Evolutionary conservation across 2,797 vertebrate species (phyloP), one percentile per base, ranked within the genome.

Genomic region (Ciconia nigra): DNA sequence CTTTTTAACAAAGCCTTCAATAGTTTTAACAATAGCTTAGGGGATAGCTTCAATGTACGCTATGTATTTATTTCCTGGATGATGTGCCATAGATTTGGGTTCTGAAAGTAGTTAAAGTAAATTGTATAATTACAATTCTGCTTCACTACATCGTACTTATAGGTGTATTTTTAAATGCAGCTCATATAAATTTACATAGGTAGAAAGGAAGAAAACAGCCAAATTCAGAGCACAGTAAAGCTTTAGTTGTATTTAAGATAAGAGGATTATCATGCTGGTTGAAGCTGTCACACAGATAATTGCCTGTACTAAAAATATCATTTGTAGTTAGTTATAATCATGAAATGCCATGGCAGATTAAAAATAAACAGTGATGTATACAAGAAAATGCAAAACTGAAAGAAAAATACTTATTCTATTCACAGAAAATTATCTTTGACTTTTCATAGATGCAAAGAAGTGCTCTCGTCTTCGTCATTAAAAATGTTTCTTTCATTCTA

Each of bases 221-320:
- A 78, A 87, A 73, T 93, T 83, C 63, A 80, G 70, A 79, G 55
- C 66, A 88, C 20, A 70, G 55, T 52, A 88, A 95, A 90, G 54
- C 46, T 72, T 89, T 47, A 94, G 67, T 39, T 89, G 25, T 71
- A 72, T 87, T 87, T 94, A 85, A 90, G 42, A 81, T 72, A 95
- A 94, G 54, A 83, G 49, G 78, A 96, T 90, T 95, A 92, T 83
- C 76, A 46, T 33, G 21, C 46, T 90, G 21, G 59, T 52, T 91
- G 84, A 93, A 93, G 84, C 72, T 94, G 86, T 87, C 94, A 93
- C 63, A 83, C 15, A 87, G 81, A 83, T 92, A 93, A 94, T 85
- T 92, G 74, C 57, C 41, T 89, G 52, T 61, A 80, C 72, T 92
- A 96, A 95, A 97, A 96, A 92, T 83, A 91, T 80, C 7, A 89